Percentiles rank a stretch among this genome's conserved stretches.
Conservation (phyloP, 1,140 invertebrate genomes). For the Pseudomyrmex cubaensis region DNA sequence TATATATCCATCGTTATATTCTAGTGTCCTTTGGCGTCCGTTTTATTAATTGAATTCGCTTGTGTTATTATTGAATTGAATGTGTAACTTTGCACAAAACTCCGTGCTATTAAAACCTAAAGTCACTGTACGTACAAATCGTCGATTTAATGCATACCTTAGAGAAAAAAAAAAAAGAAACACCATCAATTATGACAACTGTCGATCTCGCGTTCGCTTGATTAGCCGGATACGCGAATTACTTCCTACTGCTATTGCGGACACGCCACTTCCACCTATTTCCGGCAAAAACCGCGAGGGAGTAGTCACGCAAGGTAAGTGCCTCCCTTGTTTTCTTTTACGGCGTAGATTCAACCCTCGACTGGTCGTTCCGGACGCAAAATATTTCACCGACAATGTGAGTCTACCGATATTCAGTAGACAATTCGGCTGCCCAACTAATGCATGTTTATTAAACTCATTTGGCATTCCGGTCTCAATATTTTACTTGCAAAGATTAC, state of each 20-base stretch:
- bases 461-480: no score
- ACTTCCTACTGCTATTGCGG: not conserved
- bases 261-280: conserved; percentile 28
- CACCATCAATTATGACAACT: no score
- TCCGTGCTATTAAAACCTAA: no score
- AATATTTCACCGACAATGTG: not conserved
- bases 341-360: conserved; percentile 37
- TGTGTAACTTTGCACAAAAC: not conserved
- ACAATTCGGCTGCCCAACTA: no score
- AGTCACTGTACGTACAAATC: no score
- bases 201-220: conserved; percentile 19
- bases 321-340: conserved; percentile 12
- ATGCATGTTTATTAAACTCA: no score
- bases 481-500: no score
- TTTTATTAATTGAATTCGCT: not conserved
- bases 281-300: not conserved
- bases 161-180: no score
- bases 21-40: not conserved
- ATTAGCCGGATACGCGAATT: conserved; percentile 37
- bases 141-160: not conserved
- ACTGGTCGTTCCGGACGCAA: not conserved
- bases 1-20: conserved; percentile 19
- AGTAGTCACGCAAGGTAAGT: conserved; percentile 68
- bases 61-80: conserved; percentile 22
- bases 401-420: no score